phyloP scores from a whole-genome alignment of 2,797 vertebrate species.

The Steatocranus sp. region DNA sequence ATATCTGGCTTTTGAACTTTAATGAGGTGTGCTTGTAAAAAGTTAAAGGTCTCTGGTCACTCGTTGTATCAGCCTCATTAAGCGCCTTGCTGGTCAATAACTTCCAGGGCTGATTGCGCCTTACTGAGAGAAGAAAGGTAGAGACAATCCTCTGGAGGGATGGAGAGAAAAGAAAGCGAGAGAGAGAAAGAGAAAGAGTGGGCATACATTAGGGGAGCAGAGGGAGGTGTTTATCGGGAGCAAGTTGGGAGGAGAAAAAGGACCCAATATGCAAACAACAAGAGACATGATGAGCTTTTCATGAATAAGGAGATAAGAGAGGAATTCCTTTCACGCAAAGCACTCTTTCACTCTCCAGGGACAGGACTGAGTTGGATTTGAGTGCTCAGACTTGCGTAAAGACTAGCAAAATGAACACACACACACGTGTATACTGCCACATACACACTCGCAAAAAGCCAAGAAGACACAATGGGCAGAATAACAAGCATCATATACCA shows the following conservation, averaged over 20 bases:
- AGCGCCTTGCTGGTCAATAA: constrained; percentile 45
- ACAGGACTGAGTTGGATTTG: constrained; percentile 37
- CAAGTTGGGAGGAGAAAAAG: background rate
- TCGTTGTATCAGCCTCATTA: constrained; percentile 64
- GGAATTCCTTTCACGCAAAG: constrained; percentile 40
- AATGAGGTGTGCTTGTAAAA: constrained; percentile 52
- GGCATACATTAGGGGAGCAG: background rate
- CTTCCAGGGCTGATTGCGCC: constrained; percentile 22
- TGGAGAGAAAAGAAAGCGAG: background rate
- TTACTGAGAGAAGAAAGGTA: background rate
- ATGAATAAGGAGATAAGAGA: constrained; percentile 46
- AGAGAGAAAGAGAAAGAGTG: background rate
- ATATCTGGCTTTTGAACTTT: constrained; percentile 15
- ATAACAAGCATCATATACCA: constrained; percentile 47
- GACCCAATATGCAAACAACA: constrained; percentile 31
- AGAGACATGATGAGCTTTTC: constrained; percentile 46
- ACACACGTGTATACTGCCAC: background rate
- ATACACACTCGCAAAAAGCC: background rate
- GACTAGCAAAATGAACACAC: constrained; percentile 12
- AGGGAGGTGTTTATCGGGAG: constrained; percentile 13
- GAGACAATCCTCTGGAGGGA: constrained; percentile 6
- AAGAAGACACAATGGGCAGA: constrained; percentile 24
- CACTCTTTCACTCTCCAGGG: constrained; percentile 41
- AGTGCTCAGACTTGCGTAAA: constrained; percentile 46
- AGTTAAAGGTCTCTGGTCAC: constrained; percentile 49